Evolutionary conservation across 2,113 vertebrate species (phyloP).

Genomic region (Anoplopoma fimbria): DNA sequence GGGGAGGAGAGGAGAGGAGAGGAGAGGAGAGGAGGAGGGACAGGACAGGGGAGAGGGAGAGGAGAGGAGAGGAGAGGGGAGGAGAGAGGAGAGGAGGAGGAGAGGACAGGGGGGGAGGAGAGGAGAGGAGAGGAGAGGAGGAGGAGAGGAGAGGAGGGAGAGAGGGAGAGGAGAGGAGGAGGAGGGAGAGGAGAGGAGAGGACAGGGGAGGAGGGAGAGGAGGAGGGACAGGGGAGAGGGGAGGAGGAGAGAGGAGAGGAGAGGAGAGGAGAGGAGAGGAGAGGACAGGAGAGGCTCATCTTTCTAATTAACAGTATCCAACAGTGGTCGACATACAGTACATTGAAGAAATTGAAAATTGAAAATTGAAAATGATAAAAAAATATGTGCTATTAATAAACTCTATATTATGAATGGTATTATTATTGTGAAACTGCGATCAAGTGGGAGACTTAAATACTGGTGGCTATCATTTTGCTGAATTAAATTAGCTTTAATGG

Average conservation of each 20-base stretch:
- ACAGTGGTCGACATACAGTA: background rate
- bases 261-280: background rate
- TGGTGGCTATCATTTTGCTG: background rate
- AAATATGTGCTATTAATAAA: background rate
- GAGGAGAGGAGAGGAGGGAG: background rate
- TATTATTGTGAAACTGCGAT: slow-evolving; percentile 13
- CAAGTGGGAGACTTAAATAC: slow-evolving; percentile 1
- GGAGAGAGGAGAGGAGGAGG: background rate
- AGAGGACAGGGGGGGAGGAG: too few species aligned
- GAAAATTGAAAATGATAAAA: background rate
- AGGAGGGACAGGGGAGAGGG: background rate
- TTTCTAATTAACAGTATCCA: slow-evolving; percentile 14
- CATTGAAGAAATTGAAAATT: background rate
- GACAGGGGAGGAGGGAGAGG: background rate
- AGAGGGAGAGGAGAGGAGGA: slow-evolving; percentile 30
- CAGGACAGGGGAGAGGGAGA: background rate
- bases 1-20: slow-evolving; percentile 6
- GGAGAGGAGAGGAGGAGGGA: background rate
- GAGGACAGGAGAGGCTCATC: background rate
- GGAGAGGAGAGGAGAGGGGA: background rate
- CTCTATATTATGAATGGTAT: background rate
- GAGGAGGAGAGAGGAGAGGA: background rate
- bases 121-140: background rate
- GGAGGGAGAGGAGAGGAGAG: slow-evolving; percentile 3
- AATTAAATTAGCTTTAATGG: slow-evolving; percentile 12